Evolutionary conservation across 1,140 invertebrate species (phyloP), one percentile per base, ranked within the genome.

Genomic region (Triops longicaudatus): DNA sequence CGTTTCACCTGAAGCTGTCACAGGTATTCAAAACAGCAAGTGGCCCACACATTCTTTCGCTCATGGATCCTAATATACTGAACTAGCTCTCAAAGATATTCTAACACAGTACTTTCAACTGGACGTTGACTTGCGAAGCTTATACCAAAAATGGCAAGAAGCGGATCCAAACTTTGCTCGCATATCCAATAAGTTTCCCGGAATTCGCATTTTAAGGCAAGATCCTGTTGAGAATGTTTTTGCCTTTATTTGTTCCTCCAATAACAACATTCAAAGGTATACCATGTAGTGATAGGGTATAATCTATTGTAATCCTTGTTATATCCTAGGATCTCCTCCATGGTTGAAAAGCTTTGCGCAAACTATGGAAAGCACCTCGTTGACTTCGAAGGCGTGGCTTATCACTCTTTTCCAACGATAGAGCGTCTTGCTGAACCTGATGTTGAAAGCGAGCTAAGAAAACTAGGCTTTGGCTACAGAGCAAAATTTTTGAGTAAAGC

Each of bases 221-320:
- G 92, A 98, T 80, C 90, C 95, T 0, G 86, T 95, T 2, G 97
- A 99, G 86, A 98, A 94, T 86, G 84, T 98, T 0, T 95, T 98
- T 82, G 92, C 94, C 14, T 98, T 98, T 82, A 98, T 98, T 79
- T 99, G 97, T 83, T 98, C 96, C 76, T 94, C 96, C 78, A 98
- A 98, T 83, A 99, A 99, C 84, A 93, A 98, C 82, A 98, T 99
- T 75, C 87, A 87, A 78, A 89, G 94, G 90, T 96, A 85, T 84
- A 78, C 78, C 78, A 14, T 79, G 9, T 26, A 79, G 41, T n/a
- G 42, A 75, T 77, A 75, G 14, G 28, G 74, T 75, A 71, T 42
- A 27, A 0, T 74, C 14, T 14, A 74, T n/a, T 44, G 17, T 41
- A 73, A 17, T 14, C 9, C 37, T 74, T 43, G 10, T 28, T 74